These are phyloP conservation scores for Mormyrops boulengeri DNA, from an alignment of 2,797 vertebrate genomes.

Conservation along the genomic window DNA sequence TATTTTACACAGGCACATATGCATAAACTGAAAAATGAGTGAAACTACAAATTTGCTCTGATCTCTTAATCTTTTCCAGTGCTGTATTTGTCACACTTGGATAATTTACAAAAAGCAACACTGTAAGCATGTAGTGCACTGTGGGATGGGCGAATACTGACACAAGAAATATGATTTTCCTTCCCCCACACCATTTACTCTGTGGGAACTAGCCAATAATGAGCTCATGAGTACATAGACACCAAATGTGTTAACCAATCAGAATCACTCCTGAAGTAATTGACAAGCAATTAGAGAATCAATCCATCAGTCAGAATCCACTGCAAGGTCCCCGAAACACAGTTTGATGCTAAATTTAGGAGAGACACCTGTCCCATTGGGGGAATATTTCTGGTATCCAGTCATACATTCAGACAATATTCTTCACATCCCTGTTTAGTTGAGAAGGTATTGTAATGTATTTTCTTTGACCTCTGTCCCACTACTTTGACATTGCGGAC, in stretches of 20 bases:
- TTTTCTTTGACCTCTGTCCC: neutral
- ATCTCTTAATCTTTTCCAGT: neutral
- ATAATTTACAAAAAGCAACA: neutral
- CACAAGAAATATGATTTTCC: neutral
- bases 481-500: neutral
- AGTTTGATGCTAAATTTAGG: neutral
- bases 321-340: neutral
- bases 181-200: neutral
- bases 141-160: neutral
- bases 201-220: neutral
- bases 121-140: neutral
- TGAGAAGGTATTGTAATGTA: neutral
- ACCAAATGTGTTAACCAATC: constrained; percentile 7
- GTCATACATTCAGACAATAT: neutral
- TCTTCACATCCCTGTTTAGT: neutral
- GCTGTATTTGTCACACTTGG: neutral
- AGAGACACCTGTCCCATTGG: neutral
- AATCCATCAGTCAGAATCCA: neutral
- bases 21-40: neutral
- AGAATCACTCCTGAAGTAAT: neutral
- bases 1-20: neutral
- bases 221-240: neutral
- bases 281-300: neutral
- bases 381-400: neutral
- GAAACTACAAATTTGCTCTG: neutral